Evolutionary conservation across 2,888 invertebrate genomes (phyloP).

Genomic region (Sphecodes monilicornis): DNA sequence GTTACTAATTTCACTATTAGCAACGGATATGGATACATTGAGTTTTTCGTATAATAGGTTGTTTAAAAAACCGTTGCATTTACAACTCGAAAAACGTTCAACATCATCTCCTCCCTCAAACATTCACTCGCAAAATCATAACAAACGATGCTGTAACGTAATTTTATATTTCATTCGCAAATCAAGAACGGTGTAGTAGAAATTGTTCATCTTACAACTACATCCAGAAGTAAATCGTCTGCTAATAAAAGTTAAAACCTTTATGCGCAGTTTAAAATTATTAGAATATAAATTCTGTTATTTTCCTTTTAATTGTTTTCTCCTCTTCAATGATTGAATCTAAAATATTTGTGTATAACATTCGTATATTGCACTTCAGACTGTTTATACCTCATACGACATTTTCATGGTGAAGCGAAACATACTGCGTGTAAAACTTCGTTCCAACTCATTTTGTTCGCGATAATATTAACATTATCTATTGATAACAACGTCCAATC

Average conservation of each 20-base stretch:
- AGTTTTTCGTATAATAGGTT: background rate
- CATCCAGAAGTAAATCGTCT: background rate
- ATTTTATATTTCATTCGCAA: background rate
- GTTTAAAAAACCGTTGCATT: background rate
- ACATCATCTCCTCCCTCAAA: background rate
- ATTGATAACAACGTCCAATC: background rate
- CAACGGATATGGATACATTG: background rate
- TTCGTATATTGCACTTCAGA: background rate
- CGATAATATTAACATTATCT: background rate
- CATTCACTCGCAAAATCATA: background rate
- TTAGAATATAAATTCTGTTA: background rate
- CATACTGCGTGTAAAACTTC: background rate
- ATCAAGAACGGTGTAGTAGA: background rate
- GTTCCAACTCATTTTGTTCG: background rate
- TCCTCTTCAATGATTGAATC: background rate
- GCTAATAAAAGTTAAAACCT: background rate
- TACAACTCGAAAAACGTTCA: background rate
- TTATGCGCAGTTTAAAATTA: background rate
- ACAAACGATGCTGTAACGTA: background rate
- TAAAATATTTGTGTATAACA: background rate
- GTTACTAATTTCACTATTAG: background rate
- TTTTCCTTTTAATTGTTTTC: background rate
- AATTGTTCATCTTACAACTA: background rate
- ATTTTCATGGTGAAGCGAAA: background rate
- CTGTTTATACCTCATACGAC: background rate